These are phyloP conservation scores for Ornithoptera alexandrae DNA, from an alignment of 2,888 invertebrate genomes.

Conservation along the genomic window DNA sequence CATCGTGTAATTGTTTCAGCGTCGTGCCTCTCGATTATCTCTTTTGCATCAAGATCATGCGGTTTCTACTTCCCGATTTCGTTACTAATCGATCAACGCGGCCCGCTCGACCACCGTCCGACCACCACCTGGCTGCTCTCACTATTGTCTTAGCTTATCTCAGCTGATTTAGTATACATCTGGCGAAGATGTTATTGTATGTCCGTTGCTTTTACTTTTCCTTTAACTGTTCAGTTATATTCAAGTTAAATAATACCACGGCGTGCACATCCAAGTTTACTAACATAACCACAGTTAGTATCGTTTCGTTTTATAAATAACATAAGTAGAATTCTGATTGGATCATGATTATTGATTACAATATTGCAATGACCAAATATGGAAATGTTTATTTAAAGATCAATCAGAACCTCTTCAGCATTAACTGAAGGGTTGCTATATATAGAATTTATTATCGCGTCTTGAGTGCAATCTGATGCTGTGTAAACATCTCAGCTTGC, in stretches of 20 bases:
- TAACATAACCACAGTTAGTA: too few species aligned
- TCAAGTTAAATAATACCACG: neutral
- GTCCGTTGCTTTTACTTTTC: slow-evolving; percentile 54
- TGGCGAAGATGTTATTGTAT: slow-evolving; percentile 45
- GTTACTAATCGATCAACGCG: slow-evolving; percentile 58
- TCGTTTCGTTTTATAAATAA: too few species aligned
- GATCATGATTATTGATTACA: too few species aligned
- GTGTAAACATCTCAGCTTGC: too few species aligned
- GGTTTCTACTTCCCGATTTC: slow-evolving; percentile 50
- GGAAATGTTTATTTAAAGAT: too few species aligned
- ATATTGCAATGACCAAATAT: too few species aligned
- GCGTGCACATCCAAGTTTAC: neutral
- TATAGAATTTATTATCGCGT: too few species aligned
- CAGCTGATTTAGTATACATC: slow-evolving; percentile 50
- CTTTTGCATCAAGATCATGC: slow-evolving; percentile 36
- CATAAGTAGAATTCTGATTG: too few species aligned
- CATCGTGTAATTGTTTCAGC: slow-evolving; percentile 42
- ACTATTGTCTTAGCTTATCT: slow-evolving; percentile 65
- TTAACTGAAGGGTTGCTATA: too few species aligned
- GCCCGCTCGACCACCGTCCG: slow-evolving; percentile 16
- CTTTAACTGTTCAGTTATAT: slow-evolving; percentile 22
- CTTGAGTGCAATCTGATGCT: too few species aligned
- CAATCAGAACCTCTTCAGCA: too few species aligned
- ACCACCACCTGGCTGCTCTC: slow-evolving; percentile 48
- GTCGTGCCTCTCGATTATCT: slow-evolving; percentile 41